Base-by-base conservation (phyloP, 1,140 invertebrate species). In the Leucophenga varia region DNA sequence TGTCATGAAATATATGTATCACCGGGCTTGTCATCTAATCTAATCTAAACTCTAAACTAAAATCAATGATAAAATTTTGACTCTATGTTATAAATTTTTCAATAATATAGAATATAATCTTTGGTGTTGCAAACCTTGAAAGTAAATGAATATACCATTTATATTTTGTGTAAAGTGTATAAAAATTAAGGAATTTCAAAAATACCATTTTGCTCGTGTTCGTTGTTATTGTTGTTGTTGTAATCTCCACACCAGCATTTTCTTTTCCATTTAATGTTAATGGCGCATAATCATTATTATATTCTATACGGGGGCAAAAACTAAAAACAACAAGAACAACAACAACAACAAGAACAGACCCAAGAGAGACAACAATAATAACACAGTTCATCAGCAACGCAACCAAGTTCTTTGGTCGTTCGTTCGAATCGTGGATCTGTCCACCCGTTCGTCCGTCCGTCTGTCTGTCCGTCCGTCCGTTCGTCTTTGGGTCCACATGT, bases 241-340 rank as follows among this genome's bases (percentile, higher is more conserved):
- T 63, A 65, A 65, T 65, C 63, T 67, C 59, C 59, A 67, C 63
- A 67, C 63, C 63, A 67, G 59, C 64, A 68, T 67, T 67, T 67
- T 67, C 64, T 67, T 67, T 67, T 68, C 64, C 64, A 68, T 68
- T 68, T 68, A 68, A 68, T 68, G 64, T 68, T 68, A 68, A 68
- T 68, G 64, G 64, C 64, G 64, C 64, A 68, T 68, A 68, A 68
- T 68, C 64, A 68, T 68, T 68, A 68, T 68, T 67, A 67, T 67
- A 67, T 61, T 63, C 59, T 49, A 60, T 60, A 16, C 13, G 5
- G 32, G 12, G 32, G 12, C 13, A 5, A 16, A 35, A 25, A 25
- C 10, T 10, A 25, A 5, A 4, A 16, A n/a, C 32, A 35, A 35
- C 32, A 13, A 12, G 6, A 13, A 35, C 32, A 13, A 35, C 32